Evolutionary conservation across 2,888 invertebrate species (phyloP).

Genomic region (Oscheius sp.): DNA sequence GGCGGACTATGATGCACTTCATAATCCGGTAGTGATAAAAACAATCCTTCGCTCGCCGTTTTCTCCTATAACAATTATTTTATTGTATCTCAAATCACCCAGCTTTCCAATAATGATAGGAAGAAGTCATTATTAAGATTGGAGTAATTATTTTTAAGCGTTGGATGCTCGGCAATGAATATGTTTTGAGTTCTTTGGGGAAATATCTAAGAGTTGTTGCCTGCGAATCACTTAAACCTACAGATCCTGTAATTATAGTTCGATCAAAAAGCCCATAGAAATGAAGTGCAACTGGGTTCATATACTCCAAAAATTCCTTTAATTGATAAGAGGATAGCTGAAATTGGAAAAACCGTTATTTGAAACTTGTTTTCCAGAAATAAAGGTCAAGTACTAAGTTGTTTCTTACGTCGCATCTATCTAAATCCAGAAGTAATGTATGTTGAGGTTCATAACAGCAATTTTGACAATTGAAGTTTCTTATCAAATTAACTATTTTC

Average conservation of each 20-base stretch:
- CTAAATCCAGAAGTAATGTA: neutral
- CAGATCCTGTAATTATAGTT: neutral
- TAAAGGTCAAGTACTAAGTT: neutral
- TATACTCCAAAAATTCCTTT: neutral
- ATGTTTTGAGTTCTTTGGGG: neutral
- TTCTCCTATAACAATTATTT: too few relatives aligned
- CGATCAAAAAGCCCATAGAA: slow-evolving; percentile 6
- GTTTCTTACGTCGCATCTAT: neutral
- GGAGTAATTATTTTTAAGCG: neutral
- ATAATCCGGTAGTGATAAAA: neutral
- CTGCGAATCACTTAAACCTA: neutral
- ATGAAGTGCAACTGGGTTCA: neutral
- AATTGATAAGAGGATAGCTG: neutral
- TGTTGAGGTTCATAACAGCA: neutral
- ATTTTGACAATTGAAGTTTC: too few relatives aligned
- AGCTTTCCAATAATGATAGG: neutral
- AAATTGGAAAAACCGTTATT: too few relatives aligned
- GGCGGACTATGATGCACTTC: neutral
- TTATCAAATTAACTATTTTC: neutral
- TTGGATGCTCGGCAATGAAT: neutral
- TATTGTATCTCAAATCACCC: too few relatives aligned
- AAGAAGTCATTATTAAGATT: neutral
- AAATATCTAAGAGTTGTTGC: neutral
- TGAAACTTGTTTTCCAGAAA: too few relatives aligned
- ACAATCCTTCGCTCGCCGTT: neutral